Evolutionary conservation across 2,797 vertebrate genomes (phyloP).

Genomic region (Kryptopterus vitreolus): DNA sequence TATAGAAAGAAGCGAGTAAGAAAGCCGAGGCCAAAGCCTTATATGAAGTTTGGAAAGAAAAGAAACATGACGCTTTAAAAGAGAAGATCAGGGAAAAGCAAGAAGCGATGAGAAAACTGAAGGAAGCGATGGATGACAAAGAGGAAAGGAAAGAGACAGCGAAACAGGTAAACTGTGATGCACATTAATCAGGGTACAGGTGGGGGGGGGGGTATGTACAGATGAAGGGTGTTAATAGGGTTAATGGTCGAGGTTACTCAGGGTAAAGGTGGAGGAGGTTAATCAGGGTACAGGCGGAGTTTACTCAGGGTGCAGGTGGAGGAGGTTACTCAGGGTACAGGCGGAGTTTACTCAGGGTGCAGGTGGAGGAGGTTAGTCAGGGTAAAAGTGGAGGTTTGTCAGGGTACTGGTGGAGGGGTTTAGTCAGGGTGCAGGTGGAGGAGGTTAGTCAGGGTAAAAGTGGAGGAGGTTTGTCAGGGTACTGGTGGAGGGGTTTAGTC

Average conservation of each 20-base stretch:
- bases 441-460: background rate
- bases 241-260: background rate
- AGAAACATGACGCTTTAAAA: slow-evolving; percentile 79
- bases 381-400: background rate
- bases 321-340: background rate
- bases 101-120: slow-evolving; percentile 69
- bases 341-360: no score
- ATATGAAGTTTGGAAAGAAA: slow-evolving; percentile 89
- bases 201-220: background rate
- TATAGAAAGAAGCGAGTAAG: slow-evolving; percentile 79
- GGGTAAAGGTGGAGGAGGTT: background rate
- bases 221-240: background rate
- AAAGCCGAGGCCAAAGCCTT: slow-evolving; percentile 81
- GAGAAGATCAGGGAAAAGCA: slow-evolving; percentile 74
- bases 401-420: no score
- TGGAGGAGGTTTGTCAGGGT: background rate
- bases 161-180: slow-evolving; percentile 67
- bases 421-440: background rate
- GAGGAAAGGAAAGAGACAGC: slow-evolving; percentile 77
- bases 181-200: background rate
- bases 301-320: background rate
- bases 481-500: background rate
- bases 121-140: slow-evolving; percentile 72
- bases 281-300: background rate
- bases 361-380: no score